Conservation (phyloP, 2,888 invertebrate species). For the Aethes cnicana region DNA sequence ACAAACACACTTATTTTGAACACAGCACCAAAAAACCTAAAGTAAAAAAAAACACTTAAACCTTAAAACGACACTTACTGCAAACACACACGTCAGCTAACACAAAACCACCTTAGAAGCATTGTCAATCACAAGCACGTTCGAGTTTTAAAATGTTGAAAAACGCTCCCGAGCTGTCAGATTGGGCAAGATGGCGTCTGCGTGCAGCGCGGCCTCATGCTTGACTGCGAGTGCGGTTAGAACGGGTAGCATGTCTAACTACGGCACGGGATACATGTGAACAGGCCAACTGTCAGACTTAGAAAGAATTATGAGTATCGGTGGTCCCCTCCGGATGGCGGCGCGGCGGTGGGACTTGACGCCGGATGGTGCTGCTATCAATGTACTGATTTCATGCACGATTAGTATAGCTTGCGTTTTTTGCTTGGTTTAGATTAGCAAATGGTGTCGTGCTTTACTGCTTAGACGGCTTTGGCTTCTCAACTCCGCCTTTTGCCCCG, state of each 20-base stretch:
- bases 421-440: background rate
- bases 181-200: constrained; percentile 51
- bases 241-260: constrained; percentile 46
- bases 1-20: constrained; percentile 45
- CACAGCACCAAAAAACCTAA: constrained; percentile 39
- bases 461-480: too few relatives aligned
- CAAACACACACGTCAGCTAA: constrained; percentile 29
- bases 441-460: background rate
- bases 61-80: constrained; percentile 27
- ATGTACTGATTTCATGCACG: background rate
- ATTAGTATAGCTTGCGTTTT: background rate
- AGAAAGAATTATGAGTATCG: constrained; percentile 77
- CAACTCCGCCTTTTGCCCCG: too few relatives aligned
- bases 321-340: constrained; percentile 65
- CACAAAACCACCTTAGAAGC: constrained; percentile 31
- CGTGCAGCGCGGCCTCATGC: constrained; percentile 69
- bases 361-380: constrained; percentile 18
- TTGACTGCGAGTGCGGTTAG: constrained; percentile 55
- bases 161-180: constrained; percentile 36
- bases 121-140: constrained; percentile 29
- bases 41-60: constrained; percentile 35
- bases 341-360: constrained; percentile 46
- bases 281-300: constrained; percentile 68
- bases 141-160: constrained; percentile 25
- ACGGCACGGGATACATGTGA: constrained; percentile 65